Percentiles rank a stretch among this genome's conserved stretches.
These are phyloP conservation scores for Buathra laborator DNA, from an alignment of 2,888 invertebrate species.

Conservation along the genomic window DNA sequence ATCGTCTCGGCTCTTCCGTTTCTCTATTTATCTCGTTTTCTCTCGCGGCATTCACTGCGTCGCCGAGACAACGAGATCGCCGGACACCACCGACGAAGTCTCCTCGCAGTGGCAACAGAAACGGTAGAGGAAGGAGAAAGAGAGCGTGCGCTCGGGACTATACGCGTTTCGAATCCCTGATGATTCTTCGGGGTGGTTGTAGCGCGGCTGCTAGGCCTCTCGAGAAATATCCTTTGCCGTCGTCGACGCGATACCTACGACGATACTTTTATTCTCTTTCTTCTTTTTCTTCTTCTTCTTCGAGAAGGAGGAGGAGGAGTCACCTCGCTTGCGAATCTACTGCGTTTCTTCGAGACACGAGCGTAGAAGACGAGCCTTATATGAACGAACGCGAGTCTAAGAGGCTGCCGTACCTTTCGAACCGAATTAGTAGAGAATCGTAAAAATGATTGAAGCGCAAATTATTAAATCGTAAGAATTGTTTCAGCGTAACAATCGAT, in stretches of 20 bases:
- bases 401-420: not conserved
- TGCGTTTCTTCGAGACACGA: not conserved
- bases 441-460: not conserved
- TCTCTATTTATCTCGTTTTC: constrained; percentile 47
- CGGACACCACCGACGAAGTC: constrained; percentile 26
- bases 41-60: not conserved
- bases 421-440: not conserved
- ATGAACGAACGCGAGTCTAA: not conserved
- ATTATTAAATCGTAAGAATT: too few species aligned
- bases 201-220: constrained; percentile 13
- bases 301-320: too few species aligned
- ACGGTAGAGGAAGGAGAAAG: constrained; percentile 66
- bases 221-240: constrained; percentile 13
- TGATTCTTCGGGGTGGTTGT: constrained; percentile 60
- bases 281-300: not conserved
- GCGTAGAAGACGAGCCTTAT: not conserved
- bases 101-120: constrained; percentile 39
- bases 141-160: constrained; percentile 53
- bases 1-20: constrained; percentile 22
- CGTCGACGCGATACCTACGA: constrained; percentile 1
- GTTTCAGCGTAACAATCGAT: too few species aligned
- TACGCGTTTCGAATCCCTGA: constrained; percentile 65
- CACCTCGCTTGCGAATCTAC: not conserved
- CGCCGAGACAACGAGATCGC: constrained; percentile 34
- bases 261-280: not conserved